These are phyloP conservation scores for Galaxea fascicularis DNA, from an alignment of 92 coral and sea anemone species.

Conservation along the genomic window DNA sequence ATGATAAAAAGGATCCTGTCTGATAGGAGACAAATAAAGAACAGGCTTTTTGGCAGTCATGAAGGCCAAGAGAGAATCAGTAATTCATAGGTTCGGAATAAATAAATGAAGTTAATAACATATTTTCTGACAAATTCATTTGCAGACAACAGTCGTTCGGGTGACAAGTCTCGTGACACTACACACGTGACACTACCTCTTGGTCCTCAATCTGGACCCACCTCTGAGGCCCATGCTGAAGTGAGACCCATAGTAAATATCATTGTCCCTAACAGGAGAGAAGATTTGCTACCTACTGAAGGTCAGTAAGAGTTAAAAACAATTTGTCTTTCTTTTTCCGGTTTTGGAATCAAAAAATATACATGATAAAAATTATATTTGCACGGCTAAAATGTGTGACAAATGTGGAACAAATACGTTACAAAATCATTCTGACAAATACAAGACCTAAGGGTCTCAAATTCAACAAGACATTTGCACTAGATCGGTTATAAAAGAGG, in stretches of 20 bases:
- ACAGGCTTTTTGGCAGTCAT: too few relatives aligned
- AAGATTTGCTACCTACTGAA: slow-evolving; percentile 6
- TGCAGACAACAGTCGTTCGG: slow-evolving; percentile 1
- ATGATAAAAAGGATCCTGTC: too few relatives aligned
- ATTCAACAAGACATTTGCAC: too few relatives aligned
- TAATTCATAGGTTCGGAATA: neutral
- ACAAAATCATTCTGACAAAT: too few relatives aligned
- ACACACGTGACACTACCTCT: neutral
- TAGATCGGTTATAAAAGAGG: too few relatives aligned
- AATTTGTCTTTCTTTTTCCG: neutral
- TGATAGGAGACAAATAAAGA: too few relatives aligned
- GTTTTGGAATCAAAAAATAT: neutral
- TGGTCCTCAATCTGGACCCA: neutral
- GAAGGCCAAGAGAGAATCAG: too few relatives aligned
- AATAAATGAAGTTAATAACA: neutral
- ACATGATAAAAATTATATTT: neutral
- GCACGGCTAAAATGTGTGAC: too few relatives aligned
- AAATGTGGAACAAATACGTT: too few relatives aligned
- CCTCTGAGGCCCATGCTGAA: slow-evolving; percentile 18
- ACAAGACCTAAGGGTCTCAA: too few relatives aligned
- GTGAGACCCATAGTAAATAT: slow-evolving; percentile 75
- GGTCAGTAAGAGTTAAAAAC: slow-evolving; percentile 10
- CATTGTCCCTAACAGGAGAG: slow-evolving; percentile 61
- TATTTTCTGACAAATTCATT: neutral
- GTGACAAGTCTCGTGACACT: neutral